These are phyloP conservation scores for Aphaenogaster ashmeadi DNA, from an alignment of 1,140 invertebrate species.

Conservation along the genomic window DNA sequence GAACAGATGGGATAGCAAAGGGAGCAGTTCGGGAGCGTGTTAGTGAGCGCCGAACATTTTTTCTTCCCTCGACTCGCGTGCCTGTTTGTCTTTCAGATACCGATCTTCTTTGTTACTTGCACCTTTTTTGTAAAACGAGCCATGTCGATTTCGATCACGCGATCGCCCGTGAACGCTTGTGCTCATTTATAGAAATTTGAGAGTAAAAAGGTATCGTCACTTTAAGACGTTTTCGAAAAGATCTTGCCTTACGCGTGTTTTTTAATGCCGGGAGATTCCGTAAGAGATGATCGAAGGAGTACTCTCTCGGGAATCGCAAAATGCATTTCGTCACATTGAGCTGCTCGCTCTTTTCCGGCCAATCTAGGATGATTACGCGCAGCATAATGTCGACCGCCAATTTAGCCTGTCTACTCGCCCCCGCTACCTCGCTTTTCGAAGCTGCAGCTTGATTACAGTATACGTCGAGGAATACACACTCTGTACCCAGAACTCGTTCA, in stretches of 20 bases:
- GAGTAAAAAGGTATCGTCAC: neutral
- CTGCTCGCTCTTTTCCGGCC: constrained; percentile 70
- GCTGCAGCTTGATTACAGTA: constrained; percentile 63
- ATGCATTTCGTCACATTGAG: constrained; percentile 57
- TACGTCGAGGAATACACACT: constrained; percentile 33
- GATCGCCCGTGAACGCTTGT: constrained; percentile 13
- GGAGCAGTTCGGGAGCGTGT: constrained; percentile 48
- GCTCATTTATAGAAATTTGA: constrained; percentile 55
- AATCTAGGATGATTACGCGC: constrained; percentile 72
- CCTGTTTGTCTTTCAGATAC: constrained; percentile 74
- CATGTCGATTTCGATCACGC: constrained; percentile 57
- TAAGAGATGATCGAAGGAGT: constrained; percentile 5
- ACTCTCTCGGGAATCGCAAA: constrained; percentile 48
- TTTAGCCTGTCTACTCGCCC: constrained; percentile 25
- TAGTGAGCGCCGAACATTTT: constrained; percentile 42
- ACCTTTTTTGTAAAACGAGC: constrained; percentile 65
- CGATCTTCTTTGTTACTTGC: constrained; percentile 70
- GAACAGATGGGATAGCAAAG: constrained; percentile 58
- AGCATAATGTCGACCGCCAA: constrained; percentile 39
- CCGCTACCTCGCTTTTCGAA: constrained; percentile 36
- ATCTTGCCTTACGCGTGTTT: neutral
- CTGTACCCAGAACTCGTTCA: constrained; percentile 42
- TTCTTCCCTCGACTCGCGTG: constrained; percentile 41
- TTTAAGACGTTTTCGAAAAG: neutral
- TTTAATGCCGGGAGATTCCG: neutral